A percentile compares a stretch with the other conserved stretches of the same genome.
These are phyloP conservation scores for Mylabris phalerata DNA, from an alignment of 1,140 invertebrate species.

Conservation along the genomic window DNA sequence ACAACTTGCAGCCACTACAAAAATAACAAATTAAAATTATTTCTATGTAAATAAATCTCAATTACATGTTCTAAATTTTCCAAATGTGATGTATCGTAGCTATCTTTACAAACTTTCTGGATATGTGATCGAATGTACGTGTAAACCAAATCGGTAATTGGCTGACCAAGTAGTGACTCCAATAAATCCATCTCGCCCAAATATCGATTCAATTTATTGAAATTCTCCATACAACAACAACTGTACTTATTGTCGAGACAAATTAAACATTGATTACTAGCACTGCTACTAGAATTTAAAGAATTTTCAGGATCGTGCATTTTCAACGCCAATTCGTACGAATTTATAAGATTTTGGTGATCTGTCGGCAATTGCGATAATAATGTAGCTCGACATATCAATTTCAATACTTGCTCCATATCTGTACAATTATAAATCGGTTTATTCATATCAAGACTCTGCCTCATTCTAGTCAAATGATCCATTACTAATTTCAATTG, in stretches of 20 bases:
- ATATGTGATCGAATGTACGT: constrained; percentile 74
- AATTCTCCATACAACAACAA: constrained; percentile 4
- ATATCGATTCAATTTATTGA: constrained; percentile 40
- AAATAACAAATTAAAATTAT: constrained; percentile 12
- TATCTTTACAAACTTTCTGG: constrained; percentile 69
- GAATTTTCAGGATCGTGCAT: constrained; percentile 53
- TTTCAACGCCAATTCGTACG: constrained; percentile 70
- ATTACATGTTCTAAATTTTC: constrained; percentile 56
- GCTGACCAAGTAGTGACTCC: constrained; percentile 71
- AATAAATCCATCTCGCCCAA: constrained; percentile 68
- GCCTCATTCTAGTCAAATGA: constrained; percentile 48
- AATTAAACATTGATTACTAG: constrained; percentile 72
- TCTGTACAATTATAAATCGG: constrained; percentile 48
- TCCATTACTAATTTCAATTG: constrained; percentile 51
- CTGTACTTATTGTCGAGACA: constrained; percentile 58
- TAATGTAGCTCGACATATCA: constrained; percentile 58
- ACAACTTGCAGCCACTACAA: constrained; percentile 72
- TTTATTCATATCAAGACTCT: constrained; percentile 39
- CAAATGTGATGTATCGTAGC: constrained; percentile 75
- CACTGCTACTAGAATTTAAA: constrained; percentile 55
- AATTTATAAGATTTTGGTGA: constrained; percentile 63
- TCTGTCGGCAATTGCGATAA: constrained; percentile 63
- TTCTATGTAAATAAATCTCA: neutral
- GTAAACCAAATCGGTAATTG: constrained; percentile 74
- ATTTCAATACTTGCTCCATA: constrained; percentile 53